These are phyloP conservation scores for Tenualosa ilisha DNA, from an alignment of 2,797 vertebrate species.

Conservation along the genomic window DNA sequence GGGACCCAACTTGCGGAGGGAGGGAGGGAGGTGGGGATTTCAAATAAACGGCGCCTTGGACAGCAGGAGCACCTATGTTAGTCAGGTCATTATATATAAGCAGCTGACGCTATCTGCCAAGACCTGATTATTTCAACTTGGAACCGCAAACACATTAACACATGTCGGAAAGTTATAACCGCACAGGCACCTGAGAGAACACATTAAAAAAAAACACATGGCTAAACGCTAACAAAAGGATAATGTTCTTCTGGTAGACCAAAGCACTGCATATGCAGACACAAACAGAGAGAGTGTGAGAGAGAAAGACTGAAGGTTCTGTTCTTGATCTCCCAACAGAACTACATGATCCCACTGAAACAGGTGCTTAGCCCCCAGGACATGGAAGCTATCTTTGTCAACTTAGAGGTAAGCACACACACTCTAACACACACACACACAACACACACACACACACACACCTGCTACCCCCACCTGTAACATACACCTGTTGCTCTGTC, in stretches of 20 bases:
- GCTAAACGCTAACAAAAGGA: background rate
- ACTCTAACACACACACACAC: background rate
- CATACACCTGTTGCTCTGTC: background rate
- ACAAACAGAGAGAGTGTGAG: background rate
- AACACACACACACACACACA: background rate
- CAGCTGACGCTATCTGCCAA: background rate
- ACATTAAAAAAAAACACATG: background rate
- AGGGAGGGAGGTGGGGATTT: no score
- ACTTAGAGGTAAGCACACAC: slow-evolving; percentile 84
- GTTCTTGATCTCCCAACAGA: slow-evolving; percentile 71
- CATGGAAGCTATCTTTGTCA: slow-evolving; percentile 94
- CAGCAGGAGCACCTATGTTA: no score
- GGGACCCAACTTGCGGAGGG: no score
- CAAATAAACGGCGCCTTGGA: no score
- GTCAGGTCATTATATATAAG: no score
- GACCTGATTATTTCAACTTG: background rate
- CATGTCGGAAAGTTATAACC: background rate
- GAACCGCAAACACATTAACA: no score
- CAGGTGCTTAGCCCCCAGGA: slow-evolving; percentile 87
- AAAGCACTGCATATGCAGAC: background rate
- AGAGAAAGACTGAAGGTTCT: background rate
- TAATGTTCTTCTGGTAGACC: no score
- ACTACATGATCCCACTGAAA: slow-evolving; percentile 92
- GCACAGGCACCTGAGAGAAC: no score
- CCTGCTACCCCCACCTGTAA: background rate